Evolutionary conservation across 2,113 vertebrate genomes (phyloP).

Genomic region (Bos javanicus): DNA sequence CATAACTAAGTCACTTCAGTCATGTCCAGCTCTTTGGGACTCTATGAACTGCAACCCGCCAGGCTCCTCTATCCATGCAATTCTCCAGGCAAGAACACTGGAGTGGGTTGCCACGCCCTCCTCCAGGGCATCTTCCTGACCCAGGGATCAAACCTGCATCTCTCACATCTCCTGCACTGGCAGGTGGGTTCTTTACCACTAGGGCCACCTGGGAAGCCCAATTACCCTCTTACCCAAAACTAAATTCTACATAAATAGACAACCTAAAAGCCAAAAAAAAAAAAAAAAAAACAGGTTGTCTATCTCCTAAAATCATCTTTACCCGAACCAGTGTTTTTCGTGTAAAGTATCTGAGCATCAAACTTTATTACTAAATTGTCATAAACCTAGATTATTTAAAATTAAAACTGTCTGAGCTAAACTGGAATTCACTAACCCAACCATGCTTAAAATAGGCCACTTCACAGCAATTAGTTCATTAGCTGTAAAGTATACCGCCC

Average conservation of each 20-base stretch:
- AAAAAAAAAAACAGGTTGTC: neutral
- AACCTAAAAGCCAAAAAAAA: neutral
- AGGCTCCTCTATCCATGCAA: neutral
- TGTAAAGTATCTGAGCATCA: neutral
- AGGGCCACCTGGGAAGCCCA: neutral
- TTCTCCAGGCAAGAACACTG: neutral
- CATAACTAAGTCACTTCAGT: neutral
- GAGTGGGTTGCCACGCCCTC: neutral
- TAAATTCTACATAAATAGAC: neutral
- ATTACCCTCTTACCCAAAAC: neutral
- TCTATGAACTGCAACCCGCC: neutral
- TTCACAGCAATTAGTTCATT: neutral
- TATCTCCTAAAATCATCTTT: slow-evolving; percentile 11
- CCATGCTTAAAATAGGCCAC: neutral
- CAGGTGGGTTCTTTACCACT: neutral
- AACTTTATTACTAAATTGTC: neutral
- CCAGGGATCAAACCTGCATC: neutral
- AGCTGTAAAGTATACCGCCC: neutral
- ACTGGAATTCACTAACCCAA: neutral
- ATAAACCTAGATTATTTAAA: neutral
- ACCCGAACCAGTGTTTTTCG: neutral
- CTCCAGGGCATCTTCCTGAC: neutral
- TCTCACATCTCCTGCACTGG: neutral
- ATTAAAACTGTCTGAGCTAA: neutral
- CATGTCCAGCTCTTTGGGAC: neutral